Conservation (phyloP, 2,888 invertebrate species). For the Drosophila austrosaltans region DNA sequence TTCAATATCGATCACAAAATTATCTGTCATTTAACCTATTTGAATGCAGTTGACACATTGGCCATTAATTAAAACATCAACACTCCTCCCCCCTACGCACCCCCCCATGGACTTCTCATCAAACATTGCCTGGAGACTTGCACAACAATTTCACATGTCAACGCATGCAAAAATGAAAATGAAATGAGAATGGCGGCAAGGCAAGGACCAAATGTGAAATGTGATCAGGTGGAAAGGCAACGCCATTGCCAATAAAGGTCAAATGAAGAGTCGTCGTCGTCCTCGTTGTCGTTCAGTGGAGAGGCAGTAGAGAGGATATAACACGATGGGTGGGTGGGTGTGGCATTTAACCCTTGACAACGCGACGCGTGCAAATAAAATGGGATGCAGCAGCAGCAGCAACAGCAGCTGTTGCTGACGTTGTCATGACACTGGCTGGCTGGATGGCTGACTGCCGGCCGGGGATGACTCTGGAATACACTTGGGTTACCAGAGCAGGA, state of each 20-base stretch:
- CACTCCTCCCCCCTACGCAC: slow-evolving; percentile 32
- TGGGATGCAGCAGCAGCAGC: slow-evolving; percentile 25
- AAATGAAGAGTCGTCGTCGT: slow-evolving; percentile 32
- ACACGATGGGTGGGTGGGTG: not conserved
- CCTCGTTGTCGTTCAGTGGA: no score
- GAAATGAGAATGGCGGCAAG: slow-evolving; percentile 12
- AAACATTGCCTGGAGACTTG: slow-evolving; percentile 68
- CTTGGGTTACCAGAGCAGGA: slow-evolving; percentile 40
- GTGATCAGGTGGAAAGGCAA: slow-evolving; percentile 65
- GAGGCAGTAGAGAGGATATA: not conserved
- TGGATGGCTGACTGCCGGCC: slow-evolving; percentile 25
- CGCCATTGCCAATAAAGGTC: slow-evolving; percentile 63
- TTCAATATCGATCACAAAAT: slow-evolving; percentile 49
- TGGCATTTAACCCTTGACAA: slow-evolving; percentile 66
- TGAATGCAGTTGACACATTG: slow-evolving; percentile 61
- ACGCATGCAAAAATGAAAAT: slow-evolving; percentile 63
- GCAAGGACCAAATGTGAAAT: slow-evolving; percentile 52
- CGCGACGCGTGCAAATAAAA: slow-evolving; percentile 66
- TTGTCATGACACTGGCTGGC: slow-evolving; percentile 51
- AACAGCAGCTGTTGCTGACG: slow-evolving; percentile 37
- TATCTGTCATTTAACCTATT: slow-evolving; percentile 60
- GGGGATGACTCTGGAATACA: slow-evolving; percentile 20
- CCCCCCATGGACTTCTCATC: slow-evolving; percentile 12
- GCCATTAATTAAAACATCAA: slow-evolving; percentile 68
- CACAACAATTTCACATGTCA: slow-evolving; percentile 72